A percentile compares a stretch with the other conserved stretches of the same genome.
These are phyloP conservation scores for Grammomys surdaster DNA, from an alignment of 2,113 vertebrate genomes.

Conservation along the genomic window DNA sequence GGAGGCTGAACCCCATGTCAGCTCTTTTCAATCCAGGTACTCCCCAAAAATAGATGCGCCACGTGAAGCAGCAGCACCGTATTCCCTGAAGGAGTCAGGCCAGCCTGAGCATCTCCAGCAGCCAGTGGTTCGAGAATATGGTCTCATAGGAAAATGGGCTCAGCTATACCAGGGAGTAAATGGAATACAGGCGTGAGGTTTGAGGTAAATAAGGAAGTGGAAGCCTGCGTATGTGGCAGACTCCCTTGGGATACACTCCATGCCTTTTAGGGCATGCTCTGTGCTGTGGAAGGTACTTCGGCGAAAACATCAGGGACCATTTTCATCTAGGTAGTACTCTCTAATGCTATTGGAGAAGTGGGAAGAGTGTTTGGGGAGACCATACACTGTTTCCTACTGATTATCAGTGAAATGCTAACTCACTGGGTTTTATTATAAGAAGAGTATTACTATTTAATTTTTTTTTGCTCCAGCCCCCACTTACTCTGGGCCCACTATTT, in stretches of 20 bases:
- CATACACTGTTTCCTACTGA: background rate
- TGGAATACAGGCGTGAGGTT: background rate
- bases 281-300: background rate
- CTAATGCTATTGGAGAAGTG: background rate
- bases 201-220: background rate
- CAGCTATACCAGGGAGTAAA: background rate
- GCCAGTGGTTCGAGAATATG: background rate
- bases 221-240: background rate
- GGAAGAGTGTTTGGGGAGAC: too few species aligned
- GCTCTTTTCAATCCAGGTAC: background rate
- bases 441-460: background rate
- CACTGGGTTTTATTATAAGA: background rate
- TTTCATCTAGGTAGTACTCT: background rate
- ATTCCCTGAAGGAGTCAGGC: background rate
- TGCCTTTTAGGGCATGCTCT: background rate
- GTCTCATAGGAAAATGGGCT: background rate
- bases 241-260: background rate
- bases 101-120: background rate
- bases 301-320: background rate
- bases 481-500: too few species aligned
- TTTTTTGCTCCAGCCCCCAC: too few species aligned
- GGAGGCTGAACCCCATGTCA: background rate
- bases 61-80: background rate
- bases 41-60: slow-evolving; percentile 13
- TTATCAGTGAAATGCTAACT: background rate